Evolutionary conservation across 2,888 invertebrate genomes (phyloP).

Genomic region (Quadriops clusia): DNA sequence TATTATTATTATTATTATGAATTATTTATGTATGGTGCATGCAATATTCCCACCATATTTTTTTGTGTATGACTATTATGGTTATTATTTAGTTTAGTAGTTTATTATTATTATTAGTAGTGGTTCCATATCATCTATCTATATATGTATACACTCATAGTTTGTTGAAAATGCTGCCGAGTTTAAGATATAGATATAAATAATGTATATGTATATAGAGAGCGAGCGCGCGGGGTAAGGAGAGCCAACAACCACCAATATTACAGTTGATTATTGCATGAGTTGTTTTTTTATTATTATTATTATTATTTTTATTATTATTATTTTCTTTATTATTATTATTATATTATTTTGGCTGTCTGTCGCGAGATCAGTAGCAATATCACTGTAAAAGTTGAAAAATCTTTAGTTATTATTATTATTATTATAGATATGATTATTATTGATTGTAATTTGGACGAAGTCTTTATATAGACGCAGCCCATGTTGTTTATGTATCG

Average conservation of each 20-base stretch:
- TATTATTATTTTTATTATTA: conserved; percentile 8
- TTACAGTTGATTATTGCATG: no score
- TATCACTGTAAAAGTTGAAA: neutral
- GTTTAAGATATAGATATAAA: conserved; percentile 34
- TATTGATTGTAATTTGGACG: no score
- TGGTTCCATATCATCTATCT: conserved; percentile 33
- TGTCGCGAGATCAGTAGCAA: neutral
- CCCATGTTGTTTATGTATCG: no score
- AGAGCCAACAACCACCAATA: conserved; percentile 16
- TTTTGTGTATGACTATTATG: conserved; percentile 16
- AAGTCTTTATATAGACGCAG: no score
- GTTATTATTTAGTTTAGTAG: conserved; percentile 16
- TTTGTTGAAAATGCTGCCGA: conserved; percentile 41
- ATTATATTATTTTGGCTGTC: conserved; percentile 6
- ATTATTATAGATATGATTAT: no score
- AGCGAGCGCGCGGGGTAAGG: conserved; percentile 16
- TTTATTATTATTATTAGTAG: conserved; percentile 31
- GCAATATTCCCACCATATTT: conserved; percentile 33
- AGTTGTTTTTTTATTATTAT: no score
- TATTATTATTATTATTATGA: conserved; percentile 25
- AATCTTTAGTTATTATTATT: conserved; percentile 4
- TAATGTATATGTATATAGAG: conserved; percentile 14
- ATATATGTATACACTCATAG: no score
- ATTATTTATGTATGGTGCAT: conserved; percentile 32
- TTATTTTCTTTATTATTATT: conserved; percentile 10